A percentile compares a stretch with the other conserved stretches of the same genome.
Conservation (phyloP, 2,797 vertebrate species). For the Pagetopsis macropterus region DNA sequence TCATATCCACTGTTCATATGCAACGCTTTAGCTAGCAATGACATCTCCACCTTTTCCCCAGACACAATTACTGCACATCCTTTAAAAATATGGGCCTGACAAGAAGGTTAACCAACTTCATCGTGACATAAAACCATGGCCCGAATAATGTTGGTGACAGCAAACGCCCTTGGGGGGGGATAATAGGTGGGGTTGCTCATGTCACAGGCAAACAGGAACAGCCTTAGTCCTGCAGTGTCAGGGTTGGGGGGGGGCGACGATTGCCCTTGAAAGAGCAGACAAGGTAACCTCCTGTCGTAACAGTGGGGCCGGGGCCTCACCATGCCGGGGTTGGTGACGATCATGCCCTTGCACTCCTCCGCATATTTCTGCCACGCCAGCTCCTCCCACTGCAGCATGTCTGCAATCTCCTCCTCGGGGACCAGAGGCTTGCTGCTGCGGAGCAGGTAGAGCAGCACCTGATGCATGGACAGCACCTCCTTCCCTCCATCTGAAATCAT, state of each 20-base stretch:
- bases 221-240: conserved; percentile 39
- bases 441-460: conserved; percentile 96
- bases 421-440: conserved; percentile 93
- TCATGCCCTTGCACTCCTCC: conserved; percentile 99
- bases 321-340: conserved; percentile 97
- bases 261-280: conserved; percentile 58
- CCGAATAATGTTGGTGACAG: conserved; percentile 40
- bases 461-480: conserved; percentile 98
- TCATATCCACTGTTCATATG: conserved; percentile 48
- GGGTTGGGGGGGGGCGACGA: conserved; percentile 8
- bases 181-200: conserved; percentile 61
- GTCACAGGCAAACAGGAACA: conserved; percentile 57
- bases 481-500: conserved; percentile 91
- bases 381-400: conserved; percentile 99
- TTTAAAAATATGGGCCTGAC: conserved; percentile 48
- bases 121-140: conserved; percentile 49
- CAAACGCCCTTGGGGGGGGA: conserved; percentile 56
- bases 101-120: conserved; percentile 57
- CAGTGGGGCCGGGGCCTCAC: conserved; percentile 74
- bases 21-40: conserved; percentile 62
- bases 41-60: conserved; percentile 61
- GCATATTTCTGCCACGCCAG: conserved; percentile 99
- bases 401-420: conserved; percentile 95
- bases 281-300: conserved; percentile 36
- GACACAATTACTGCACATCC: conserved; percentile 53